Conservation (phyloP, 2,113 vertebrate species). For the Acrocephalus arundinaceus region DNA sequence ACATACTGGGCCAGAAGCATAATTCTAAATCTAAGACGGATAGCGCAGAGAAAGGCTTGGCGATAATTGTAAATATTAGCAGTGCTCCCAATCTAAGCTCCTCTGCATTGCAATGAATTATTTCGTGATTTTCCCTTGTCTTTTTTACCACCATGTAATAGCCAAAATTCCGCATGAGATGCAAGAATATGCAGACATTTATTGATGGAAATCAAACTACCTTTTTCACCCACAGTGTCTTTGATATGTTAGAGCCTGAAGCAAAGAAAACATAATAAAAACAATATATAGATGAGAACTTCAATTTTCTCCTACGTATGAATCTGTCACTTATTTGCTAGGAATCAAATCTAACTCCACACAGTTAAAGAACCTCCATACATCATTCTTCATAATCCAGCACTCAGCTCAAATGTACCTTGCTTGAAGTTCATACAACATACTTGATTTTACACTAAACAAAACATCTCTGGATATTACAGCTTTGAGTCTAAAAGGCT, state of each 20-base stretch:
- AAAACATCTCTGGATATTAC: slow-evolving; percentile 42
- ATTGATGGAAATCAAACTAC: slow-evolving; percentile 70
- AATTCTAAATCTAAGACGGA: slow-evolving; percentile 31
- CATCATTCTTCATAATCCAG: slow-evolving; percentile 54
- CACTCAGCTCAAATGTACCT: slow-evolving; percentile 28
- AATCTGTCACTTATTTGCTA: slow-evolving; percentile 70
- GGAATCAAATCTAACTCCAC: slow-evolving; percentile 71
- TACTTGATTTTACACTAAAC: slow-evolving; percentile 49
- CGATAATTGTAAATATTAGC: slow-evolving; percentile 45
- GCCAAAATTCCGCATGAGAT: slow-evolving; percentile 37
- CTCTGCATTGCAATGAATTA: slow-evolving; percentile 61
- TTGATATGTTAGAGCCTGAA: slow-evolving; percentile 68
- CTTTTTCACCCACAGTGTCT: slow-evolving; percentile 57
- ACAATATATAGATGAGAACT: slow-evolving; percentile 67
- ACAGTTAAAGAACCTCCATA: slow-evolving; percentile 63
- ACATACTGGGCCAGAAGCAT: slow-evolving; percentile 30
- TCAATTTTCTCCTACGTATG: slow-evolving; percentile 68
- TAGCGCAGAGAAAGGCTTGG: neutral
- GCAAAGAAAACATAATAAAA: slow-evolving; percentile 75
- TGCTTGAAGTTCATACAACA: slow-evolving; percentile 34
- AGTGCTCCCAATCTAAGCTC: slow-evolving; percentile 12
- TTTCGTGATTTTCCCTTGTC: neutral
- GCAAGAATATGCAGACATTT: slow-evolving; percentile 64
- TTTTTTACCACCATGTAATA: slow-evolving; percentile 36
- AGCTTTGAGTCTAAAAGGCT: neutral